Evolutionary conservation across 2,797 vertebrate genomes (phyloP).

Genomic region (Enteromius fasciolatus): DNA sequence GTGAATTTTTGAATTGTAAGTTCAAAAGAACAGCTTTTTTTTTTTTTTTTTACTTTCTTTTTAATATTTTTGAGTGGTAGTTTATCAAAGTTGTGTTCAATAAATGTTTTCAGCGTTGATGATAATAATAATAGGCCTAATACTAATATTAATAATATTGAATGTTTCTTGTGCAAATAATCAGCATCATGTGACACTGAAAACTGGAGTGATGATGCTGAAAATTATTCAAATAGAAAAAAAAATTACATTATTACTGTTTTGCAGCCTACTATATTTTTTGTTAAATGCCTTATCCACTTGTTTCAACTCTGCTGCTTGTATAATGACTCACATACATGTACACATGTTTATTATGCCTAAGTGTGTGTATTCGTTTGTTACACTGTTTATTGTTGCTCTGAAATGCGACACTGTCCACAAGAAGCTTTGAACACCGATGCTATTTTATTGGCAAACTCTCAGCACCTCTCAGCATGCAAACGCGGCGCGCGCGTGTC

Average conservation of each 20-base stretch:
- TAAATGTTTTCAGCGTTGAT: not conserved
- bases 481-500: not conserved
- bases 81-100: not conserved
- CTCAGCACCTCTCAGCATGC: slow-evolving; percentile 30
- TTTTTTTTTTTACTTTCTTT: too few species aligned
- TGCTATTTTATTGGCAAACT: slow-evolving; percentile 24
- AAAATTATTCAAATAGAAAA: not conserved
- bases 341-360: not conserved
- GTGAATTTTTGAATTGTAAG: not conserved
- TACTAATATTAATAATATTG: not conserved
- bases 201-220: not conserved
- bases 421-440: not conserved
- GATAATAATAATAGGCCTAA: too few species aligned
- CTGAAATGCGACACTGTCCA: not conserved
- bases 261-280: not conserved
- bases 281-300: not conserved
- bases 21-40: not conserved
- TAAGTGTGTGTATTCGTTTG: slow-evolving; percentile 7
- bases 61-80: not conserved
- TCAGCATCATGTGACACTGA: not conserved
- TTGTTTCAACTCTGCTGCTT: not conserved
- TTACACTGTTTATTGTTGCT: slow-evolving; percentile 8
- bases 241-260: not conserved
- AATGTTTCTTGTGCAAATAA: not conserved
- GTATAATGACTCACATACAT: not conserved